Evolutionary conservation across 2,797 vertebrate species (phyloP).

Genomic region (Sebastes oblongus): DNA sequence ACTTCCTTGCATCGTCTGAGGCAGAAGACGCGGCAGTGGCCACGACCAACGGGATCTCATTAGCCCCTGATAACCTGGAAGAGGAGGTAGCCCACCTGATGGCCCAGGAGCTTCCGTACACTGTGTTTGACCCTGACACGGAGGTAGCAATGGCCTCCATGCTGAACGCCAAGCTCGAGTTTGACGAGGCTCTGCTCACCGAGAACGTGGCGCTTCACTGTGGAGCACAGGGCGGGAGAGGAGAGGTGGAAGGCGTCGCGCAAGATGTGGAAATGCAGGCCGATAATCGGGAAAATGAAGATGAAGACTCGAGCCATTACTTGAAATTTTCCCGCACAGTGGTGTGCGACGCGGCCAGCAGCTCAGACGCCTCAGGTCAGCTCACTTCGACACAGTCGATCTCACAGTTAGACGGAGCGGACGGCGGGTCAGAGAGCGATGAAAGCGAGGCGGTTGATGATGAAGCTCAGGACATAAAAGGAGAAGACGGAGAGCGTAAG

Average conservation of each 20-base stretch:
- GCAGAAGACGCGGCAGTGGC: constrained; percentile 76
- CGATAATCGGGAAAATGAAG: constrained; percentile 52
- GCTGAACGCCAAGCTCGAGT: constrained; percentile 86
- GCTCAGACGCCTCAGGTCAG: constrained; percentile 49
- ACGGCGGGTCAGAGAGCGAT: constrained; percentile 89
- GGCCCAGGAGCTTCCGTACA: constrained; percentile 80
- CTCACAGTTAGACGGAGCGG: constrained; percentile 89
- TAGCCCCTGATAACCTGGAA: constrained; percentile 71
- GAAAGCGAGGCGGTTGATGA: constrained; percentile 64
- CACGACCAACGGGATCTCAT: constrained; percentile 73
- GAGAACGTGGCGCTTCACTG: constrained; percentile 81
- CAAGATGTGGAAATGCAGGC: constrained; percentile 41
- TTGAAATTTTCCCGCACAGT: constrained; percentile 86
- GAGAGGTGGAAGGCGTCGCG: constrained; percentile 40
- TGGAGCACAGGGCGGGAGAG: constrained; percentile 52
- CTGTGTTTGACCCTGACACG: constrained; percentile 77
- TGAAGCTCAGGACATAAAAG: constrained; percentile 29
- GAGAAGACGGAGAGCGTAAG: background rate
- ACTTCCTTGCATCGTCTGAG: constrained; percentile 78
- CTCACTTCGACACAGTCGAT: constrained; percentile 77
- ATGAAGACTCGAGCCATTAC: constrained; percentile 80
- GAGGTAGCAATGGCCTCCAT: constrained; percentile 87
- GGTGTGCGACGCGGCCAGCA: constrained; percentile 70
- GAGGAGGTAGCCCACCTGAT: constrained; percentile 76
- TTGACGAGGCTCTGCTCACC: constrained; percentile 86